A percentile compares a stretch with the other conserved stretches of the same genome.
Evolutionary conservation across 2,113 vertebrate species (phyloP).

Genomic region (Onychostoma macrolepis): DNA sequence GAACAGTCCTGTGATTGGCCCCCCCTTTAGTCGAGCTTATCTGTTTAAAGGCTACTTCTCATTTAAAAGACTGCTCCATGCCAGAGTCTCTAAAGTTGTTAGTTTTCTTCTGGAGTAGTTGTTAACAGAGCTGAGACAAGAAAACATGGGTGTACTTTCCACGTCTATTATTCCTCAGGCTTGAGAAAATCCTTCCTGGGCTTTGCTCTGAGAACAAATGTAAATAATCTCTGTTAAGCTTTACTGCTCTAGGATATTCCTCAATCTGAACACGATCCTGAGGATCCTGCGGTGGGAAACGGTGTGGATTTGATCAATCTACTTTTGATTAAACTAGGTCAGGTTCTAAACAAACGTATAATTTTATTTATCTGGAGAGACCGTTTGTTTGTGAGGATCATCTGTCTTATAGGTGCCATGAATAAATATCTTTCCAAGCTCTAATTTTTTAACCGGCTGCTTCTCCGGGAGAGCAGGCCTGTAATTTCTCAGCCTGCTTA

Average conservation of each 20-base stretch:
- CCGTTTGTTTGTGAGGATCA: slow-evolving; percentile 12
- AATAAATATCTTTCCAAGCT: slow-evolving; percentile 37
- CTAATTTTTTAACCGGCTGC: slow-evolving; percentile 34
- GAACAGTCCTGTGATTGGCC: not conserved
- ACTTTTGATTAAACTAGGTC: slow-evolving; percentile 35
- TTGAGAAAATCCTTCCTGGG: slow-evolving; percentile 17
- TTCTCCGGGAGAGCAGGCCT: slow-evolving; percentile 19
- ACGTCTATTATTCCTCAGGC: slow-evolving; percentile 20
- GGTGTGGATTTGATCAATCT: slow-evolving; percentile 28
- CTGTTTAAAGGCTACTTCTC: slow-evolving; percentile 2
- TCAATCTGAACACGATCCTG: not conserved
- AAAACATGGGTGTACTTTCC: slow-evolving; percentile 17
- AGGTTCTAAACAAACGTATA: slow-evolving; percentile 12
- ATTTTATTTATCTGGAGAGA: slow-evolving; percentile 29
- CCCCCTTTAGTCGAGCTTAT: not conserved
- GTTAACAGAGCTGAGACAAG: slow-evolving; percentile 29
- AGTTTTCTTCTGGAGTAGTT: slow-evolving; percentile 26
- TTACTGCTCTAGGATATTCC: slow-evolving; percentile 1
- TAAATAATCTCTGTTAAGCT: slow-evolving; percentile 42
- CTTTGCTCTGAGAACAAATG: slow-evolving; percentile 22
- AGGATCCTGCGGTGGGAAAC: slow-evolving; percentile 14
- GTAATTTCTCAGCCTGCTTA: slow-evolving; percentile 44
- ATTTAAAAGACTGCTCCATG: not conserved
- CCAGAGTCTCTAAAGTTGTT: not conserved
- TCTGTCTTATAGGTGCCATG: slow-evolving; percentile 23